Conservation (phyloP, 2,797 vertebrate genomes). For the Acomys russatus region DNA sequence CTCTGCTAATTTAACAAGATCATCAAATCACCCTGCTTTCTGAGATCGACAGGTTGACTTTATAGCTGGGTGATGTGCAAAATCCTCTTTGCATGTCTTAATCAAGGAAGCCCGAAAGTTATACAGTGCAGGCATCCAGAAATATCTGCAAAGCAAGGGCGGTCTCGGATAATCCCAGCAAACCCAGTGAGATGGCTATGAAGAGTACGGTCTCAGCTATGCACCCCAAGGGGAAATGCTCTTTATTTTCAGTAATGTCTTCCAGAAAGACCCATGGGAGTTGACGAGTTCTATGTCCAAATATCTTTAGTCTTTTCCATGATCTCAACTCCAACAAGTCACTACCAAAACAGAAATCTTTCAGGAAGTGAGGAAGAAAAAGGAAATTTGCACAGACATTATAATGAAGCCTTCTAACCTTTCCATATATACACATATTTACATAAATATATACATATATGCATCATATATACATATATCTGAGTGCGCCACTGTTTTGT, state of each 20-base stretch:
- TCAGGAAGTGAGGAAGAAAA: background rate
- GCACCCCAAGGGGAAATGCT: background rate
- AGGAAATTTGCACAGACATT: background rate
- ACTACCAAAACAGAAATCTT: background rate
- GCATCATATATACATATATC: background rate
- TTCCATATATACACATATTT: background rate
- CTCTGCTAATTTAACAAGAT: constrained; percentile 45
- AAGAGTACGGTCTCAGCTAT: background rate
- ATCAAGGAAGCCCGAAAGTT: background rate
- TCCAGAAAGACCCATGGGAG: background rate
- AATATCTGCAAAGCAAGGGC: background rate
- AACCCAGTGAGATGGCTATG: background rate
- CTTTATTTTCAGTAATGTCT: background rate
- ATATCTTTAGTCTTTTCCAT: background rate
- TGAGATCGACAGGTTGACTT: constrained; percentile 11
- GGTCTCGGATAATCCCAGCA: background rate
- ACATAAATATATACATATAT: background rate
- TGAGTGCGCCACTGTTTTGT: background rate
- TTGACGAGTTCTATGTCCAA: background rate
- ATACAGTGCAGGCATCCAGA: background rate
- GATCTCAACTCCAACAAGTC: background rate
- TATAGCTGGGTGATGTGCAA: background rate
- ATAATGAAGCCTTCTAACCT: background rate
- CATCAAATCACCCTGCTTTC: constrained; percentile 44
- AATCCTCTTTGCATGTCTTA: background rate